phyloP scores from a whole-genome alignment of 2,797 vertebrate species.

The Sebastes jordani region DNA sequence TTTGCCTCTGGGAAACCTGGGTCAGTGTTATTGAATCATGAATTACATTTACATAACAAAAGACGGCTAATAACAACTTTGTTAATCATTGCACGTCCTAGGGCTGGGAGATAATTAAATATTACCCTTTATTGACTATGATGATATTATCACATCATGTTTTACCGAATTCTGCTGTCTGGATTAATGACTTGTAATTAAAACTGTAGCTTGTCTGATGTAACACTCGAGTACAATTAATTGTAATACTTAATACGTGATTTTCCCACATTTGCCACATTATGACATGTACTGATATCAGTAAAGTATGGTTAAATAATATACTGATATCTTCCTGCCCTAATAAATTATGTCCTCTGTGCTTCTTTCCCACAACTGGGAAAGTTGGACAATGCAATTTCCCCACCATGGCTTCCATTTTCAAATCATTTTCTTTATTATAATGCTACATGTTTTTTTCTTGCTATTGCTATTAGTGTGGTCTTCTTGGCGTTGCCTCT shows the following conservation, averaged over 20 bases:
- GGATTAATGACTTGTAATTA: neutral
- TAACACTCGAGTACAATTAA: neutral
- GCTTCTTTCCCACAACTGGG: neutral
- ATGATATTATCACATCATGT: constrained; percentile 1
- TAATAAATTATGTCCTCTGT: neutral
- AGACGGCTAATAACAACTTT: neutral
- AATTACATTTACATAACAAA: constrained; percentile 29
- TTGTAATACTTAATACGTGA: neutral
- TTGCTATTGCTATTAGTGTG: neutral
- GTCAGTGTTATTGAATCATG: constrained; percentile 16
- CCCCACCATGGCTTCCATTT: neutral
- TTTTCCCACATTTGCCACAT: neutral
- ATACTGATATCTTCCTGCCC: neutral
- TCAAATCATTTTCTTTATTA: neutral
- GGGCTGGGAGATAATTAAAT: constrained; percentile 11
- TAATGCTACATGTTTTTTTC: neutral
- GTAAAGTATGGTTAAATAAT: neutral
- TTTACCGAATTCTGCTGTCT: neutral
- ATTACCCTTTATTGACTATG: neutral
- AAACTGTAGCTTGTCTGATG: neutral
- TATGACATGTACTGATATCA: neutral
- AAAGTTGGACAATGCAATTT: neutral
- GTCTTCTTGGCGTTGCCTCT: neutral
- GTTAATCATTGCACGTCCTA: neutral
- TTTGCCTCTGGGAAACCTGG: neutral